A percentile compares a stretch with the other conserved stretches of the same genome.
These are phyloP conservation scores for Lacerta viridis DNA, from an alignment of 2,797 vertebrate genomes.

Conservation along the genomic window DNA sequence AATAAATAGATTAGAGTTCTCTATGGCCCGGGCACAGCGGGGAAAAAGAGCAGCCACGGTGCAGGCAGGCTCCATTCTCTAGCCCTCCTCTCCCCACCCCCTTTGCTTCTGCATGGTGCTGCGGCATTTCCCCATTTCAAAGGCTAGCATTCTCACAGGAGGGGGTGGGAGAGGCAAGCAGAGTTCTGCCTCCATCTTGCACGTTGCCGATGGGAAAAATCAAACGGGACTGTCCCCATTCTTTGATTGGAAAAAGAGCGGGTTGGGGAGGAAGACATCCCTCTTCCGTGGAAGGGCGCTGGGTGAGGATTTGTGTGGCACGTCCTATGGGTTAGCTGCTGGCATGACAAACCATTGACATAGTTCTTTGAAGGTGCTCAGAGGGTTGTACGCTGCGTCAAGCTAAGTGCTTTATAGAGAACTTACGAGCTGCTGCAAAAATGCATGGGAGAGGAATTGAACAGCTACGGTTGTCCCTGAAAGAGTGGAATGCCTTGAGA, in stretches of 20 bases:
- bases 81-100: neutral
- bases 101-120: slow-evolving; percentile 3
- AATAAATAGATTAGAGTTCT: slow-evolving; percentile 84
- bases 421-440: neutral
- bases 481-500: neutral
- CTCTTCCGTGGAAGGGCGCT: neutral
- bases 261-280: neutral
- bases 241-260: no score
- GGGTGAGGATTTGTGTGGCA: neutral
- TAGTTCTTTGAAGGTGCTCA: neutral
- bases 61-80: neutral
- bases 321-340: neutral
- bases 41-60: slow-evolving; percentile 75
- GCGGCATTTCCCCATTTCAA: neutral
- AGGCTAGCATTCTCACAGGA: neutral
- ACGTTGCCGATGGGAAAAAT: neutral
- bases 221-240: no score
- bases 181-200: neutral
- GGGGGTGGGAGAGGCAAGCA: slow-evolving; percentile 12
- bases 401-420: neutral
- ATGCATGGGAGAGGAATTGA: no score
- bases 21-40: slow-evolving; percentile 68
- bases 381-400: neutral
- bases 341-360: neutral
- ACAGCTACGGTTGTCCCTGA: neutral